Conservation (phyloP, 2,888 invertebrate species). For the Andrena praecox region DNA sequence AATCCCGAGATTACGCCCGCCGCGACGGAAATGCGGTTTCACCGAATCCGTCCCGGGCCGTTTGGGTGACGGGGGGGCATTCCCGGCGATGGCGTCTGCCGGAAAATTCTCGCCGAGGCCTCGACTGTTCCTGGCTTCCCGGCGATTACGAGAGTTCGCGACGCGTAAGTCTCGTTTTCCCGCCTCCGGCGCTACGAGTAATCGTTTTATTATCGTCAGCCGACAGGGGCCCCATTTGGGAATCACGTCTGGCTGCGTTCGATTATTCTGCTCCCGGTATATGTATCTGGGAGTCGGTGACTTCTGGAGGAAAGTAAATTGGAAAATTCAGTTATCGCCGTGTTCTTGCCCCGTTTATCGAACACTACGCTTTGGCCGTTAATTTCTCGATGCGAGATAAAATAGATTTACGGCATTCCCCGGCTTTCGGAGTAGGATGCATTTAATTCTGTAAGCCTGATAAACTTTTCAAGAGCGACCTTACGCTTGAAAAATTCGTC, state of each 20-base stretch:
- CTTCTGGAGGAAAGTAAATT: background rate
- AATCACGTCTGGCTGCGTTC: too few relatives aligned
- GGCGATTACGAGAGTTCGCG: background rate
- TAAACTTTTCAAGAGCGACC: background rate
- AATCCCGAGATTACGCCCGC: constrained; percentile 43
- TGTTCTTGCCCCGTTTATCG: background rate
- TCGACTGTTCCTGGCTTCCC: background rate
- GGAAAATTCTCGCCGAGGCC: background rate
- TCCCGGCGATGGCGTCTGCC: background rate
- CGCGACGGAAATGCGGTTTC: constrained; percentile 49
- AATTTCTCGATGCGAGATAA: background rate
- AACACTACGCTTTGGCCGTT: background rate
- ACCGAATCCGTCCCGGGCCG: constrained; percentile 25
- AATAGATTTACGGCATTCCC: background rate
- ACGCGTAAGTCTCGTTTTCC: background rate
- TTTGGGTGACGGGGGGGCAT: constrained; percentile 40
- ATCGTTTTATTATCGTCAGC: background rate
- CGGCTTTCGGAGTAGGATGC: background rate
- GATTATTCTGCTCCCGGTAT: too few relatives aligned
- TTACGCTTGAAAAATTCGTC: background rate
- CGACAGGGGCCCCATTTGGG: background rate
- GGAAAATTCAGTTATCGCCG: background rate
- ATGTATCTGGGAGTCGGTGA: too few relatives aligned
- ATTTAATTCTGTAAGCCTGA: background rate
- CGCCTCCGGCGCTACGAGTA: background rate